Base-by-base conservation (phyloP, 2,888 invertebrate species). In the Serrognathus titanus region DNA sequence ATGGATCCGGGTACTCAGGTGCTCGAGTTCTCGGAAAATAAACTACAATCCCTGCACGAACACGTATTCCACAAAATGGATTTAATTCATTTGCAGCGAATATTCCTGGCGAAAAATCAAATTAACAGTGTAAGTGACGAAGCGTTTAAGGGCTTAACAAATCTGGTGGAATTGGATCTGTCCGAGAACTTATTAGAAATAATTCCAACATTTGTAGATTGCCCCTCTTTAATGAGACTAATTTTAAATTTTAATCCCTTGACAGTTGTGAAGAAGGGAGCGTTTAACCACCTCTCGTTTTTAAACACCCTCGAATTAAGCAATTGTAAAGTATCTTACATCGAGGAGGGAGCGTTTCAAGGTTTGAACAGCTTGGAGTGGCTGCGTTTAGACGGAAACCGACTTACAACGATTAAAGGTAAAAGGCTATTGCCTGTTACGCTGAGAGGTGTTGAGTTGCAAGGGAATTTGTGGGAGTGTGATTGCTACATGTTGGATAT, bases 391-490 rank as follows among this genome's bases (percentile, higher is more conserved):
- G 88, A 93, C 69, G 89, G 89, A 63, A 95, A 95, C 79, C 84
- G 84, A 69, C 82, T 95, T 70, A 84, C 85, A 55, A 85, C 84
- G 67, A 84, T 92, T 67, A 83, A 84, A 71, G 89, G 88, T 49
- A 81, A 81, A 57, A 83, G 84, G 70, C 84, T 89, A 68, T 81
- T 91, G 57, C 90, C 92, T 11, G 85, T 86, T 60, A 85, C 86
- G 48, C 79, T 94, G 66, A 87, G 90, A 67, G 92, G 91, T 57
- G 84, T 94, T 57, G 87, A 90, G 69, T 79, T 94, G 65, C 89
- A 93, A 74, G 88, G 88, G 73, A 94, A 94, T 81, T 88, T 89
- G 63, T 94, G 94, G 94, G 83, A 85, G 66, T 94, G 94, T 77
- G 92, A 94, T 77, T 94, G 94, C 76, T 84, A 87, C 66, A 81